Percentiles rank a stretch among this genome's conserved stretches.
Evolutionary conservation across 1,140 invertebrate genomes (phyloP).

Genomic region (Scylla paramamosain): DNA sequence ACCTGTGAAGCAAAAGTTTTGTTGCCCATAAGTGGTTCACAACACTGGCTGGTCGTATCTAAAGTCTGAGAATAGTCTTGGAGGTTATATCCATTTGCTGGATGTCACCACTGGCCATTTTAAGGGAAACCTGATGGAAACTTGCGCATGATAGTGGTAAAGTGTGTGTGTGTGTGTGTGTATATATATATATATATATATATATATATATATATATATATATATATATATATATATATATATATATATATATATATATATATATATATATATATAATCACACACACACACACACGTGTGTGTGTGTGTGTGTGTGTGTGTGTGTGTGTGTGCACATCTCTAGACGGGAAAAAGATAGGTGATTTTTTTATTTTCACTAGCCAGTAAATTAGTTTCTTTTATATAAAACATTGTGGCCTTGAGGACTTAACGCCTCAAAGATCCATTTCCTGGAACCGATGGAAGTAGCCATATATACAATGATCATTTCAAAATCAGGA

Average conservation of each 20-base stretch:
- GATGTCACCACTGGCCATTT: background rate
- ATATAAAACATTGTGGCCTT: too few species aligned
- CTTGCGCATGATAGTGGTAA: background rate
- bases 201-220: background rate
- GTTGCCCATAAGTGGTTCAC: background rate
- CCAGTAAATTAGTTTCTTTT: too few species aligned
- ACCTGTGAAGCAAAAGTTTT: background rate
- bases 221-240: conserved; percentile 35
- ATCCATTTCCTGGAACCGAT: too few species aligned
- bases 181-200: background rate
- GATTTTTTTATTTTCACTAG: too few species aligned
- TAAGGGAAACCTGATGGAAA: background rate
- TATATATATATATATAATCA: conserved; percentile 57
- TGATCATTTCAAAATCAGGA: too few species aligned
- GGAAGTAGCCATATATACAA: too few species aligned
- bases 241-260: conserved; percentile 44
- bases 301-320: background rate
- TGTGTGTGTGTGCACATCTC: background rate
- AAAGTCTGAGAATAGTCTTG: background rate
- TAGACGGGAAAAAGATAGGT: too few species aligned
- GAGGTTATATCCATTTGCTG: conserved; percentile 25
- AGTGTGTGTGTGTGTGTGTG: background rate
- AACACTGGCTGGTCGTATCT: background rate
- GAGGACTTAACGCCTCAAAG: too few species aligned
- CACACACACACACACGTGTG: conserved; percentile 47